Base-by-base conservation (phyloP, 2,113 vertebrate genomes). In the Chaetodon trifascialis region DNA sequence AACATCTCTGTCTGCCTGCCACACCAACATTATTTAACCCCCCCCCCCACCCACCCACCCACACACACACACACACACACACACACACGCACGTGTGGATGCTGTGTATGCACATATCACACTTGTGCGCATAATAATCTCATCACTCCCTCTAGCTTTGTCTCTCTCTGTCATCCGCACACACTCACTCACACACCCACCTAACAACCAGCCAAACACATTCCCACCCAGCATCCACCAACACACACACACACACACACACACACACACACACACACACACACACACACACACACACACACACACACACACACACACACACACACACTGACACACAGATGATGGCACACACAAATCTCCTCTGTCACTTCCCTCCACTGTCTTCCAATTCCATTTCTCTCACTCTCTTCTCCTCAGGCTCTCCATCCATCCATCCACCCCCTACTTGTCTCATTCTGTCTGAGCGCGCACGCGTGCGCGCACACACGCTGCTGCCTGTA, bases 371-470 rank as follows among this genome's bases (percentile, higher is more conserved):
- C 73, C 69, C 64, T 84, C 75, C 64, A 60, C 76, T 82, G 63
- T 88, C 83, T 86, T 85, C 76, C 74, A 78, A 76, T 88, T 88
- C 69, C 83, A 89, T 89, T 82, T 90, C 84, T 87, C 80, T 91
- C 76, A 78, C 80, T 88, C 78, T 80, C 87, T 81, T 72, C 68
- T 89, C 93, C 90, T 86, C 83, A 74, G 92, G 93, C 94, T 91
- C 75, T 91, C 86, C 89, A 92, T 94, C 87, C 86, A 92, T 93
- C 93, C 81, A 86, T 93, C 88, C 82, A 88, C 81, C 91, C 83
- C 77, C 86, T 82, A 62, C 80, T 87, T 88, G 82, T 86, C 55
- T 84, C 60, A 73, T 68, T 72, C 84, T 83, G 82, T 75, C 81
- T 86, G 80, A 30, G 42, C 42, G 10, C 42, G 11, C 42, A 44